Evolutionary conservation across 2,113 vertebrate species (phyloP).

Genomic region (Hippocampus abdominalis): DNA sequence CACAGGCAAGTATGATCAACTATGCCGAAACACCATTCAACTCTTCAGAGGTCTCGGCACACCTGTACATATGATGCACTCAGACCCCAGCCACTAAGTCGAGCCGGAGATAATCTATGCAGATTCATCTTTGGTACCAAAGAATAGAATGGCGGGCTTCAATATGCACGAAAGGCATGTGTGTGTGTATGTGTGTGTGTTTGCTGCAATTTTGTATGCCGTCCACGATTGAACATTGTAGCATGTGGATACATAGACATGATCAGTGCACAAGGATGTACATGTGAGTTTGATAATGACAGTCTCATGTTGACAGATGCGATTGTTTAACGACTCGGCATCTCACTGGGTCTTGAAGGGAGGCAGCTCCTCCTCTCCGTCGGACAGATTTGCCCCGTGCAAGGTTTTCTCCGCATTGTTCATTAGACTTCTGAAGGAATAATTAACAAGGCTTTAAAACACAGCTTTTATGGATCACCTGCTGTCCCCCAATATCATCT

Average conservation of each 20-base stretch:
- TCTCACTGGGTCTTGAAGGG: slow-evolving; percentile 39
- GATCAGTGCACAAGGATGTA: slow-evolving; percentile 50
- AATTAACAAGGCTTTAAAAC: slow-evolving; percentile 82
- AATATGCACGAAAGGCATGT: slow-evolving; percentile 55
- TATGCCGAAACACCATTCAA: slow-evolving; percentile 43
- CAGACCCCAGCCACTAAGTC: slow-evolving; percentile 65
- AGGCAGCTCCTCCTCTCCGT: slow-evolving; percentile 46
- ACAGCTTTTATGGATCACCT: slow-evolving; percentile 80
- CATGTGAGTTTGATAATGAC: slow-evolving; percentile 40
- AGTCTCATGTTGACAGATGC: slow-evolving; percentile 51
- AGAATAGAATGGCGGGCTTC: slow-evolving; percentile 66
- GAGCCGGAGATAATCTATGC: slow-evolving; percentile 64
- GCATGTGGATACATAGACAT: slow-evolving; percentile 26
- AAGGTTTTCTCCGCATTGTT: slow-evolving; percentile 72
- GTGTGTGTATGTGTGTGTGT: neutral
- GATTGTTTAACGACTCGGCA: slow-evolving; percentile 48
- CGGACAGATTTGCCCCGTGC: slow-evolving; percentile 61
- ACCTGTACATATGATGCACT: slow-evolving; percentile 41
- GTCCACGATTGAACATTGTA: slow-evolving; percentile 43
- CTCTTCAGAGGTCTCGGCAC: slow-evolving; percentile 32
- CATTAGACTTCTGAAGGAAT: slow-evolving; percentile 78
- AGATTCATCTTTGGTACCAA: slow-evolving; percentile 61
- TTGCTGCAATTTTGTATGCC: slow-evolving; percentile 7
- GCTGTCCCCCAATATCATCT: slow-evolving; percentile 79
- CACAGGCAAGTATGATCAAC: slow-evolving; percentile 54